These are phyloP conservation scores for Tiphia femorata DNA, from an alignment of 2,888 invertebrate genomes.

Conservation along the genomic window DNA sequence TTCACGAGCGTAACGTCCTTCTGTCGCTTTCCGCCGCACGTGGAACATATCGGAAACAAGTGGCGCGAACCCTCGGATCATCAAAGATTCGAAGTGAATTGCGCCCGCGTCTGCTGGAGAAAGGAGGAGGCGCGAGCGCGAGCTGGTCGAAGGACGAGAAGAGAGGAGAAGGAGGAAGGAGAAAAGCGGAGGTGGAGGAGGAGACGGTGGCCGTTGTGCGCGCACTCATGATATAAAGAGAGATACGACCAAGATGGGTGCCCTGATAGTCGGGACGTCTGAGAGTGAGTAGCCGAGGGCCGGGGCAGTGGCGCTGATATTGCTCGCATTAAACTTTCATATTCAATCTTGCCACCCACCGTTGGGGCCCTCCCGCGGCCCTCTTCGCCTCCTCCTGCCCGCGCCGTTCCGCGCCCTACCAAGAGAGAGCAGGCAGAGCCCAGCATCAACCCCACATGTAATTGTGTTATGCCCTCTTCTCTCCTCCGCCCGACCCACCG, in stretches of 20 bases:
- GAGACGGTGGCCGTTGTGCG: conserved; percentile 21
- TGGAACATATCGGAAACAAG: no score
- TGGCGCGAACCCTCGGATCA: conserved; percentile 31
- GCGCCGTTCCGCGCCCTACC: conserved; percentile 32
- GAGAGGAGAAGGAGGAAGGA: no score
- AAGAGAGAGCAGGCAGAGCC: conserved; percentile 45
- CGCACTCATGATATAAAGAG: conserved; percentile 40
- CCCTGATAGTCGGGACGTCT: conserved; percentile 54
- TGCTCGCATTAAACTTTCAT: conserved; percentile 80
- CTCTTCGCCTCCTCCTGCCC: conserved; percentile 12
- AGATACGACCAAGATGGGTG: conserved; percentile 49
- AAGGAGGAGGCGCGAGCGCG: conserved; percentile 16
- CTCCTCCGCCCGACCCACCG: conserved; percentile 22
- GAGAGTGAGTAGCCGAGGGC: conserved; percentile 55
- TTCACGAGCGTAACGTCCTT: no score
- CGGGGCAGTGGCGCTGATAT: conserved; percentile 60
- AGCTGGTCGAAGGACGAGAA: no score
- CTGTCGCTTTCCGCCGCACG: no score
- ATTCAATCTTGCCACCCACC: conserved; percentile 77
- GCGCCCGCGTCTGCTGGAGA: conserved; percentile 10
- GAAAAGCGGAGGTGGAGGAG: no score
- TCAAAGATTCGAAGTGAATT: conserved; percentile 40
- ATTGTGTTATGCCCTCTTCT: conserved; percentile 61
- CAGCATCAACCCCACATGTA: conserved; percentile 61
- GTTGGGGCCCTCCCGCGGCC: conserved; percentile 41